Conservation (phyloP, 2,113 vertebrate genomes). For the Lasiurus borealis region DNA sequence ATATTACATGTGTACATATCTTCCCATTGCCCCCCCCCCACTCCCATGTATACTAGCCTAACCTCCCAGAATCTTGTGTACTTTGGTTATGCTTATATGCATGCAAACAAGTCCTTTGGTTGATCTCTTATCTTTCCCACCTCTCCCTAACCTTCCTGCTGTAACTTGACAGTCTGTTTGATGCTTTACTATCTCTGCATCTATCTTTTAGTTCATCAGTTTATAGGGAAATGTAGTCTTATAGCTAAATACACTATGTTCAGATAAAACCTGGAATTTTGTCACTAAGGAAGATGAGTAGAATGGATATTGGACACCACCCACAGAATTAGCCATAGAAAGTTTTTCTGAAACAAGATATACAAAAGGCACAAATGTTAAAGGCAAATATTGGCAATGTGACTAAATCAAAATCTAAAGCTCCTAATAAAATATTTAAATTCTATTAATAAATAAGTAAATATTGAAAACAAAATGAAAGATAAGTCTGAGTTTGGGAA, state of each 20-base stretch:
- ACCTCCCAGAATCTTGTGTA: no score
- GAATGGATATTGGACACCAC: background rate
- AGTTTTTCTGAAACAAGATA: background rate
- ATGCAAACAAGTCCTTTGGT: no score
- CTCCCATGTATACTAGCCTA: no score
- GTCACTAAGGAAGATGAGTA: background rate
- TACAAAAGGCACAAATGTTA: background rate
- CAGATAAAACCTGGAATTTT: background rate
- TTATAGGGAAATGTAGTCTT: background rate
- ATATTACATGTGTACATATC: no score
- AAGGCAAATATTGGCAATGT: background rate
- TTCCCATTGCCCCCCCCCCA: no score
- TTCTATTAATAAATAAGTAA: background rate
- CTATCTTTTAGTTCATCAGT: no score
- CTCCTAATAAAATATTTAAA: background rate
- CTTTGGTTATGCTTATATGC: no score
- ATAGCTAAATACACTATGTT: background rate
- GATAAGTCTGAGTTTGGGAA: background rate
- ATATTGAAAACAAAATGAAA: background rate
- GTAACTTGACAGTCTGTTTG: no score
- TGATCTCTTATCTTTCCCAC: no score
- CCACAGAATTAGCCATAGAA: background rate
- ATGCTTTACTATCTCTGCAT: no score
- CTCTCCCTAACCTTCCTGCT: no score
- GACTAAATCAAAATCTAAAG: constrained; percentile 5